These are phyloP conservation scores for Ivindomyrus marchei DNA, from an alignment of 2,113 vertebrate species.

Conservation along the genomic window DNA sequence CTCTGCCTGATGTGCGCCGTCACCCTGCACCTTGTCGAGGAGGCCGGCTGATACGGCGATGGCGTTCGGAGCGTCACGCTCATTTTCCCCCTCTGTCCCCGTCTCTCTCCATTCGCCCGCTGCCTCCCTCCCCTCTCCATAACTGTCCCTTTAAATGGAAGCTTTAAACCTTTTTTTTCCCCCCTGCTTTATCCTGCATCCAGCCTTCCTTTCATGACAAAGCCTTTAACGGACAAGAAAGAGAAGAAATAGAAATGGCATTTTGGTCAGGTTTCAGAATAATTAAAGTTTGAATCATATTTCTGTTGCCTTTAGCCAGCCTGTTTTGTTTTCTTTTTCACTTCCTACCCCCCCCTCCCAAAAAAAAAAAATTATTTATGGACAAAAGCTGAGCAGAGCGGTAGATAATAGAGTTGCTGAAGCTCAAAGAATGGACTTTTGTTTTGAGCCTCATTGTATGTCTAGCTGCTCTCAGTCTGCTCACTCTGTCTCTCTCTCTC, in stretches of 20 bases:
- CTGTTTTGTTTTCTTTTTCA: conserved; percentile 17
- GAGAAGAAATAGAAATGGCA: conserved; percentile 36
- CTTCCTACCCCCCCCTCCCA: background rate
- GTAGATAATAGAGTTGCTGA: conserved; percentile 49
- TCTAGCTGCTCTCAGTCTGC: conserved; percentile 22
- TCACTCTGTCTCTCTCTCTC: conserved; percentile 17
- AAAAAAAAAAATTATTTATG: conserved; percentile 27
- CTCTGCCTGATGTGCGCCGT: conserved; percentile 59
- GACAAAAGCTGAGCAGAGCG: conserved; percentile 46
- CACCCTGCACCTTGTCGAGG: conserved; percentile 52
- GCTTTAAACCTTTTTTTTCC: conserved; percentile 14
- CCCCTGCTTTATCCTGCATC: conserved; percentile 19
- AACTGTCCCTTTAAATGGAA: conserved; percentile 23
- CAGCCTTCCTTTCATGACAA: conserved; percentile 36
- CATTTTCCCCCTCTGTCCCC: background rate
- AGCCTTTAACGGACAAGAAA: conserved; percentile 33
- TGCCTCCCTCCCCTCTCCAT: conserved; percentile 27
- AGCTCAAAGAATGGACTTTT: conserved; percentile 61
- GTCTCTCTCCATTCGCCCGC: background rate
- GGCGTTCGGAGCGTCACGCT: conserved; percentile 39
- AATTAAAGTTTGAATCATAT: conserved; percentile 47
- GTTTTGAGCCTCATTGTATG: conserved; percentile 55
- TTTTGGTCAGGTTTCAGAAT: conserved; percentile 54
- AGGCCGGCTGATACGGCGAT: conserved; percentile 51
- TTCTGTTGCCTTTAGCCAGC: conserved; percentile 37